Evolutionary conservation across 2,797 vertebrate genomes (phyloP), one percentile per base, ranked within the genome.

Genomic region (Phrynocephalus forsythii): DNA sequence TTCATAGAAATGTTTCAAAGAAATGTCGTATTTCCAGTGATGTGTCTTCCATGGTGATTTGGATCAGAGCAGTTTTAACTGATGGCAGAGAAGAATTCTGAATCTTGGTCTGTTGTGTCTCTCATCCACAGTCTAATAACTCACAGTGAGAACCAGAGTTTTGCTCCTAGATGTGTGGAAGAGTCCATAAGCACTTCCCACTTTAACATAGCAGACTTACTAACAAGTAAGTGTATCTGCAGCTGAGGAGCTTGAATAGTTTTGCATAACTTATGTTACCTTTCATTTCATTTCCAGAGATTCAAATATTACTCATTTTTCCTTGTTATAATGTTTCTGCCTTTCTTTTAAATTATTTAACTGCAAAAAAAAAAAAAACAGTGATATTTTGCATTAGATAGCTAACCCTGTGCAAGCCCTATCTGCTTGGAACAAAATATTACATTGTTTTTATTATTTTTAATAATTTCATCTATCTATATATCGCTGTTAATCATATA

Each of bases 1-100:
- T 88, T 76, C n/a, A 86, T 77, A 77, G 66, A 63, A 77, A 33
- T 15, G 60, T 9, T 73, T 86, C 38, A 85, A 82, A 79, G 76
- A 87, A 44, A 16, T 77, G 63, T 56, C 52, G 86, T 87, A 79
- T 69, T 88, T 88, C 69, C 83, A 79, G 82, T 0, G 82, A 84
- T 79, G 80, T 86, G 81, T 79, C 76, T 86, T 84, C 71, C 10
- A 24, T 80, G 28, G 9, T 82, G 91, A 89, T 88, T 83, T 92
- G 87, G 85, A 60, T 67, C 72, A 90, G 26, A 75, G 50, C 30
- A 88, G 85, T 77, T 88, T 56, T 90, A 92, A 84, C 86, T 86
- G 72, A 94, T 92, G 87, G 69, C 93, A 93, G 95, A 94, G 95
- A 94, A 94, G 94, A 66, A 66, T 78, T 81, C 9, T 38, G 33